These are phyloP conservation scores for Prorops nasuta DNA, from an alignment of 1,140 invertebrate species.

Conservation along the genomic window DNA sequence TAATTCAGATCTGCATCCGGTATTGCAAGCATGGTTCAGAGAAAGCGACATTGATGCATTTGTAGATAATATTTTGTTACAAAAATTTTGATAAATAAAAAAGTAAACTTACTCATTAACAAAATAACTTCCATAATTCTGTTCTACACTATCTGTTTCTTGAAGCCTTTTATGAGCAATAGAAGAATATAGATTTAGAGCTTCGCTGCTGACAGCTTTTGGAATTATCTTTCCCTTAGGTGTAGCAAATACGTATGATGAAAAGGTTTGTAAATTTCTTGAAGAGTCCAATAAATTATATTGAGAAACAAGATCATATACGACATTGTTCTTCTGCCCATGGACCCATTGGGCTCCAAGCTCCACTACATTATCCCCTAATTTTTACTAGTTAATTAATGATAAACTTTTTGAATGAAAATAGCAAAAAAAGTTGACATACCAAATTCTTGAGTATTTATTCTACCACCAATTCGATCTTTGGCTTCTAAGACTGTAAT, in stretches of 20 bases:
- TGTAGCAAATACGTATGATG: constrained; percentile 40
- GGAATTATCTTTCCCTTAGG: constrained; percentile 43
- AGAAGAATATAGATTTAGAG: constrained; percentile 32
- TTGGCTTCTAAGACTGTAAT: constrained; percentile 64
- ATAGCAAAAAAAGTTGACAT: constrained; percentile 18
- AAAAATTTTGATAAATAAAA: constrained; percentile 19
- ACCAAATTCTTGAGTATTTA: constrained; percentile 57
- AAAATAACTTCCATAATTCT: constrained; percentile 54
- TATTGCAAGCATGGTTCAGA: constrained; percentile 41
- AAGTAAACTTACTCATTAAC: constrained; percentile 41
- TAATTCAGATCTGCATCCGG: constrained; percentile 32
- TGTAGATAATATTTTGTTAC: constrained; percentile 32
- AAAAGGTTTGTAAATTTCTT: constrained; percentile 25
- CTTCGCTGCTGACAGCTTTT: constrained; percentile 24
- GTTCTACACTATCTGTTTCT: constrained; percentile 31
- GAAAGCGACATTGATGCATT: constrained; percentile 34
- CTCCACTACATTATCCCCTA: constrained; percentile 65
- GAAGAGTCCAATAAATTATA: constrained; percentile 55
- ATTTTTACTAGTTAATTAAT: constrained; percentile 3
- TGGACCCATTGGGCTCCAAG: constrained; percentile 85
- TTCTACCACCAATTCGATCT: constrained; percentile 60
- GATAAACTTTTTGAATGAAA: no score
- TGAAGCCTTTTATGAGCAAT: constrained; percentile 26
- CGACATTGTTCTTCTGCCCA: constrained; percentile 70
- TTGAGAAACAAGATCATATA: constrained; percentile 65